Base-by-base conservation (phyloP, 2,113 vertebrate species). In the Mus musculus region DNA sequence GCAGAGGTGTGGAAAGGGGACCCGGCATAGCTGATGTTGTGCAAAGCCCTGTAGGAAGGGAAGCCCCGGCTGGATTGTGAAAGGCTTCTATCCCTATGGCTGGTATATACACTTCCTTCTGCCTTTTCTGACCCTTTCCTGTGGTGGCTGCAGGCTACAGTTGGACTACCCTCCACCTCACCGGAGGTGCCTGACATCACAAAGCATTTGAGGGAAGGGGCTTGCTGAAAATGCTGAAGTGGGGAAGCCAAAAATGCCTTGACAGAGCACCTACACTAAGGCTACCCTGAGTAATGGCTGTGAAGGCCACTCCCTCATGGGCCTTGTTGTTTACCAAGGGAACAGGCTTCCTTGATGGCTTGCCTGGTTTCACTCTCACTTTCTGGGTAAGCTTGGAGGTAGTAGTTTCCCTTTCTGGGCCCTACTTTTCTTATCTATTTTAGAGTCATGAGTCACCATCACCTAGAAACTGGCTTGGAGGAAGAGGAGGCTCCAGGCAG, bases 161-260 rank as follows among this genome's bases (percentile, higher is more conserved):
- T 77, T 24, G 17, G 36, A 52, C 59, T 49, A 22, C 12, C 77
- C 72, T 75, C 39, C 20, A 67, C 54, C 77, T 90, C 65, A 24
- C 28, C 67, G 22, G 10, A 65, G 39, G 24, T n/a, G 59, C n/a
- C 61, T 91, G 73, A 82, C 4, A 19, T 90, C 72, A 10, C 61
- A 94, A 89, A 91, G 49, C 90, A 59, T 71, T 82, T 0, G 1
- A 59, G 78, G 49, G 73, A 80, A 77, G 82, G 75, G 94, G 90
- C 88, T 89, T 36, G 67, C 30, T 36, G 67, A 33, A 33, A 69
- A 69, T 69, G 67, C 26, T 26, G 26, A 65, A 33, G 52, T 63
- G 36, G 17, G 16, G 49, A 96, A 95, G 81, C 49, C 0, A 4
- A 88, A 91, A 90, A 90, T 56, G 46, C 77, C 72, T 84, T 12